phyloP scores from a whole-genome alignment of 2,797 vertebrate species.

The Naso thynnoides region DNA sequence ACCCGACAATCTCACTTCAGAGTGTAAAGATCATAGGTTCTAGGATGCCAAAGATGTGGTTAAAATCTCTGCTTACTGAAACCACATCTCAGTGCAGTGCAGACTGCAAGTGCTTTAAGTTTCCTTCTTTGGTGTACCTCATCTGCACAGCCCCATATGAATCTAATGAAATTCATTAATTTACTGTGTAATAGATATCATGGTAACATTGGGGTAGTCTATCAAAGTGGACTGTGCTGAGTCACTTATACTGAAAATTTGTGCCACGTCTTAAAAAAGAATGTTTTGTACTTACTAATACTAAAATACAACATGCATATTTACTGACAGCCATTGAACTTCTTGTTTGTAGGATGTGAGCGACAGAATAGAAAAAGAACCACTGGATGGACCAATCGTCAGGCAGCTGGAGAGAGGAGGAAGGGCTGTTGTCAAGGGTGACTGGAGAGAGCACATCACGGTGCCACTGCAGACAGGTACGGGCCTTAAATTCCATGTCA shows the following conservation, averaged over 20 bases:
- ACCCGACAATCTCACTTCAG: not conserved
- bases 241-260: not conserved
- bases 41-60: not conserved
- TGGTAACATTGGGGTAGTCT: not conserved
- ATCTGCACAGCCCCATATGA: not conserved
- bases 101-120: not conserved
- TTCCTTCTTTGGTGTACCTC: no score
- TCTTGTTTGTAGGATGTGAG: conserved; percentile 90
- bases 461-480: conserved; percentile 97
- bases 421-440: conserved; percentile 92
- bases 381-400: conserved; percentile 93
- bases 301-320: no score
- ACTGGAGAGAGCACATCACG: conserved; percentile 97
- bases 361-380: conserved; percentile 97
- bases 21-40: not conserved
- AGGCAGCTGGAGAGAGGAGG: conserved; percentile 94
- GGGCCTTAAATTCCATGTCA: not conserved
- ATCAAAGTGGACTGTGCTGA: not conserved
- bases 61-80: not conserved
- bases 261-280: not conserved
- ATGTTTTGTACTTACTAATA: no score
- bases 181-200: not conserved
- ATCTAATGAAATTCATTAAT: not conserved
- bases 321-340: not conserved
- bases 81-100: not conserved